Base-by-base conservation (phyloP, 2,888 invertebrate genomes). In the Caenorhabditis auriculariae region DNA sequence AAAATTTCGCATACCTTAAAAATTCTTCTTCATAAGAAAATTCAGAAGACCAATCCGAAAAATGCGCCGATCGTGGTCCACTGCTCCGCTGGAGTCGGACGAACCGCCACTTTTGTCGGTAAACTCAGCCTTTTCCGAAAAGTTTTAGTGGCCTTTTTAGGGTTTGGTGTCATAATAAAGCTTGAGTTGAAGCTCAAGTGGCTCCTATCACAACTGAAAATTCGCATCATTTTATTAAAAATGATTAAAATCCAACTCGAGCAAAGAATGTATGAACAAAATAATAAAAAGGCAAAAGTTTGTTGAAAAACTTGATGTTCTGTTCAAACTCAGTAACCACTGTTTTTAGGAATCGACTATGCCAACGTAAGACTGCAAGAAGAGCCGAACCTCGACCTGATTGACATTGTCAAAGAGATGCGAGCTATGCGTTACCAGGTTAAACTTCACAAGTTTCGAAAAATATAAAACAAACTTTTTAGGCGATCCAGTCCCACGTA, bases 81-180 rank as follows among this genome's bases (percentile, higher is more conserved):
- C 37, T 74, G 74, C 54, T 68, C 70, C 38, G 74, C 74, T 15
- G 70, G 74, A 28, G 72, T 74, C 17, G 74, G 74, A 17, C 49
- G 71, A 27, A 72, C 74, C 4, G 69, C 69, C 19, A 74, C 74
- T 1, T 74, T 69, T 51, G 66, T 69, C 23, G 68, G 63, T 58
- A n/a, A 42, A 50, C 28, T 27, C 12, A n/a, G 35, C 9, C 35
- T 38, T 23, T 28, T n/a, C 15, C 4, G 6, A 32, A 27, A 17
- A 41, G n/a, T n/a, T n/a, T n/a, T n/a, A n/a, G n/a, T n/a, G n/a
- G n/a, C n/a, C n/a, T n/a, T n/a, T n/a, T n/a, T n/a, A n/a, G n/a
- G n/a, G n/a, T n/a, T n/a, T n/a, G n/a, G n/a, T n/a, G n/a, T n/a
- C n/a, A n/a, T n/a, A n/a, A n/a, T n/a, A n/a, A n/a, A n/a, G n/a